Evolutionary conservation across 1,140 invertebrate genomes (phyloP), one percentile per base, ranked within the genome.

Genomic region (Drosophila sproati): DNA sequence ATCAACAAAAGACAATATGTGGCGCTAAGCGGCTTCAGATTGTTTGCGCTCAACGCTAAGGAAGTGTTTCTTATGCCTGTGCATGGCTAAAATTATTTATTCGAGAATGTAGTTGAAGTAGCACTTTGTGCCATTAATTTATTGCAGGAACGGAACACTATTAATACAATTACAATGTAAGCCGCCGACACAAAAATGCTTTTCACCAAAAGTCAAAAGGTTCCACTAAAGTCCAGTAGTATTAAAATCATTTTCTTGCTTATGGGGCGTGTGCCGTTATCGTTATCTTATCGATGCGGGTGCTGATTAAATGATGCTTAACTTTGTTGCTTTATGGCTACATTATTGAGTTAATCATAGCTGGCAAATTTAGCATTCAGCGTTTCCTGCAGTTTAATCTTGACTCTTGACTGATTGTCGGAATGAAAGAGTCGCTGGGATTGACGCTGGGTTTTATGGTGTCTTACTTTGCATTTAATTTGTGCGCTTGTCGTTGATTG

Each of bases 401-500:
- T 52, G 54, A 57, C 77, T 69, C 47, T 69, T 85, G 77, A 87
- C 75, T 78, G 80, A 88, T 85, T 89, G 80, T 83, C 55, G 48
- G 70, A 77, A 72, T 76, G 71, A 32, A 60, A 48, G 20, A 20
- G 20, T 20, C 20, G 20, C 20, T 20, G 20, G 20, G 20, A 20
- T 20, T 20, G 20, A 20, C 20, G 20, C 20, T 28, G 50, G 61
- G 73, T 60, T 61, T 79, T 51, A 52, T 82, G 66, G 60, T 73
- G 75, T 59, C 82, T 79, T 87, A 73, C 32, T 63, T 60, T 57
- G 82, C 79, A 88, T 78, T 87, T 87, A 87, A 88, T 87, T 87
- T 88, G 83, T 89, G 85, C 63, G 62, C 71, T 85, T 88, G 81
- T 85, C 85, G 80, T 85, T 90, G 85, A 88, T 88, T 88, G 85